These are phyloP conservation scores for Cosmopolites sordidus DNA, from an alignment of 2,888 invertebrate genomes.

Conservation along the genomic window DNA sequence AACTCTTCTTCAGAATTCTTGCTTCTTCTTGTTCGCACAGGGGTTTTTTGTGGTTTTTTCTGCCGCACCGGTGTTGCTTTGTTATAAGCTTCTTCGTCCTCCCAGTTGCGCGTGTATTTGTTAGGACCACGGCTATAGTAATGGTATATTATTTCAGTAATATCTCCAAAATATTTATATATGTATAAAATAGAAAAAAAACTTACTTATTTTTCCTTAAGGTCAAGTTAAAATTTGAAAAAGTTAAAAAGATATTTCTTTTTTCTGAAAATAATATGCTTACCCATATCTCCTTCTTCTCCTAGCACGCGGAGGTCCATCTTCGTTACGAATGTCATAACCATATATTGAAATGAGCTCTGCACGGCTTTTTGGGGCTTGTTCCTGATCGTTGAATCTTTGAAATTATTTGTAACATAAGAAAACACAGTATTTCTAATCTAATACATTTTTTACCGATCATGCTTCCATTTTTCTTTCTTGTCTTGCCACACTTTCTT, in stretches of 20 bases:
- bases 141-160: neutral
- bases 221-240: neutral
- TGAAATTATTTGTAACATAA: neutral
- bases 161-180: neutral
- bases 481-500: slow-evolving; percentile 49
- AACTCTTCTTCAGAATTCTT: slow-evolving; percentile 37
- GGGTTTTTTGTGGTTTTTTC: slow-evolving; percentile 18
- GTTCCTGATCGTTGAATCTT: slow-evolving; percentile 67
- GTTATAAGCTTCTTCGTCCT: slow-evolving; percentile 84
- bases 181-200: neutral
- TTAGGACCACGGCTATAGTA: slow-evolving; percentile 75
- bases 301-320: slow-evolving; percentile 83
- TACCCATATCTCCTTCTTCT: slow-evolving; percentile 84
- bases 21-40: slow-evolving; percentile 25
- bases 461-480: slow-evolving; percentile 48
- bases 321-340: slow-evolving; percentile 91
- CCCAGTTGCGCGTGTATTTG: slow-evolving; percentile 90
- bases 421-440: neutral
- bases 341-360: slow-evolving; percentile 85
- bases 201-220: slow-evolving; percentile 20
- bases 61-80: slow-evolving; percentile 44
- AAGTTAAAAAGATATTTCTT: neutral
- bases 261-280: too few relatives aligned
- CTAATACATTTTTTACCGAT: slow-evolving; percentile 51
- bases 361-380: slow-evolving; percentile 80